Base-by-base conservation (phyloP, 2,888 invertebrate species). In the Rhorus exstirpatorius region DNA sequence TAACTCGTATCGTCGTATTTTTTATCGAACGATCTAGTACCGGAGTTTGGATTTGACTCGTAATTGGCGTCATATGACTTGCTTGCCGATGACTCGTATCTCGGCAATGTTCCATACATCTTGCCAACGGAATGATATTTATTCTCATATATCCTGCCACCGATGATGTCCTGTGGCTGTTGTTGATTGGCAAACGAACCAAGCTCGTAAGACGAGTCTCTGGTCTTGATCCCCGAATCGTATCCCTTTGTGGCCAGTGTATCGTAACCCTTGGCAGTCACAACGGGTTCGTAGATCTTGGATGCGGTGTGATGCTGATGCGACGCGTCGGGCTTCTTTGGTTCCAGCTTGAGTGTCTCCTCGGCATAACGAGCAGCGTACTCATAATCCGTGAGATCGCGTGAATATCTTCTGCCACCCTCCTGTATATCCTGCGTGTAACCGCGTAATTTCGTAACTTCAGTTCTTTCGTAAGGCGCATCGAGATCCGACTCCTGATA, bases 401-500 rank as follows among this genome's bases (percentile, higher is more conserved):
- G 87, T 1, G 92, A 92, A 72, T 92, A 93, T 12, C 92, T 86
- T 49, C 91, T 86, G 4, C 81, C 85, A 3, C 86, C 81, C 31
- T 91, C 91, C 46, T 89, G 88, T 0, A 87, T 63, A 3, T 84
- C 84, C 76, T 91, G 90, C 46, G 87, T 87, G 21, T 90, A 87
- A n/a, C 74, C 79, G 41, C 88, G 85, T 31, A 88, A 83, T 79
- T 90, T 91, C 2, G 88, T 86, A 0, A 88, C 83, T 55, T 92
- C 91, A 79, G 77, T 87, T 12, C 90, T 86, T 8, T 92, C 90
- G 84, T 93, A 93, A 8, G 91, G 90, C 0, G 88, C 92, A 53
- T 93, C 93, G 61, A 92, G 74, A 78, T 93, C 92, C 1, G 93
- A 93, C 63, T 93, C 92, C 79, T 92, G 91, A 67, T 93, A 93